Conservation (phyloP, 2,888 invertebrate genomes). For the Chrysolina americana region DNA sequence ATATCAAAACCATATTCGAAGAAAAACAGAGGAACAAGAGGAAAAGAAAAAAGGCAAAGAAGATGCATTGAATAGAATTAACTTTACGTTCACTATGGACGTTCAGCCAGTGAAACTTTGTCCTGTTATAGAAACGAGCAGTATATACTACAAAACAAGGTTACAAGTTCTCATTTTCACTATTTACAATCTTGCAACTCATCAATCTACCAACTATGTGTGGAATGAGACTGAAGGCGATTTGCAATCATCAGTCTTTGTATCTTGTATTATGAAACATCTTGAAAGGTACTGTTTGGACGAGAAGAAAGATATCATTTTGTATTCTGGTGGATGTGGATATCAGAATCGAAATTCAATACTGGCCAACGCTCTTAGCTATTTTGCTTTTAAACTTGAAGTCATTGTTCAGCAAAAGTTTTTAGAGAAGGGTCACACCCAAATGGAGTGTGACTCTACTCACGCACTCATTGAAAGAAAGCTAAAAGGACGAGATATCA, state of each 20-base stretch:
- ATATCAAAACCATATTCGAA: background rate
- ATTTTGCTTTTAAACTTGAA: conserved; percentile 4
- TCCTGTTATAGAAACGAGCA: conserved; percentile 45
- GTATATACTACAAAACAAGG: conserved; percentile 49
- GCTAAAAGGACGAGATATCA: conserved; percentile 30
- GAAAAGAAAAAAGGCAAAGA: conserved; percentile 30
- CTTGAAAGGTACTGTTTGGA: conserved; percentile 16
- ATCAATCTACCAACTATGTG: conserved; percentile 32
- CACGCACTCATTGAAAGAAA: conserved; percentile 32
- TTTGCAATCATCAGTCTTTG: conserved; percentile 26
- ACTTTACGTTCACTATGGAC: conserved; percentile 15
- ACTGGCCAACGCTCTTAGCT: background rate
- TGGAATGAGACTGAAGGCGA: conserved; percentile 36
- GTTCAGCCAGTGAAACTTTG: conserved; percentile 37
- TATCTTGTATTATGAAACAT: conserved; percentile 27
- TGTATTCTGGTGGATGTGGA: background rate
- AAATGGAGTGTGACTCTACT: background rate
- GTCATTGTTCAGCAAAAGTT: background rate
- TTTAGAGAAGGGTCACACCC: no score
- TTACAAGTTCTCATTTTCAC: conserved; percentile 50
- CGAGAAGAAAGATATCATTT: conserved; percentile 20
- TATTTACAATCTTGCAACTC: conserved; percentile 35
- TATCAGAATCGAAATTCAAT: background rate
- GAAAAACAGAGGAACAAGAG: background rate
- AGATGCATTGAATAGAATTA: conserved; percentile 5